Conservation (phyloP, 2,888 invertebrate genomes). For the Catotricha subobsoleta region DNA sequence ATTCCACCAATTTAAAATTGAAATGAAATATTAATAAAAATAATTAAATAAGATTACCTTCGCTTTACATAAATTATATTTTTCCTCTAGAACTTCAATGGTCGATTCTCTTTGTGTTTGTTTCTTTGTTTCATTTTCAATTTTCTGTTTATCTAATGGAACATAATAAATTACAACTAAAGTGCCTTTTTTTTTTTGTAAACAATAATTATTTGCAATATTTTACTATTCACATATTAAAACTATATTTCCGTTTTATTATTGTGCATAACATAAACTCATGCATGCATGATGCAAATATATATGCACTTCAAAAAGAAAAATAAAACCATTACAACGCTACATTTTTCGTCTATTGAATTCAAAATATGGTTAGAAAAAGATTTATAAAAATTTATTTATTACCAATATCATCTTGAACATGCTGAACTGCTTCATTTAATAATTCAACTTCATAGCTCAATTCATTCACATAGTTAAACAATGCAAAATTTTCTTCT, state of each 20-base stretch:
- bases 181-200: no score
- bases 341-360: no score
- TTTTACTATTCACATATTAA: no score
- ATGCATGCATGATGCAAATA: no score
- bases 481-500: slow-evolving; percentile 80
- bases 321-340: no score
- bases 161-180: no score
- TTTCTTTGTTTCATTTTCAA: slow-evolving; percentile 7
- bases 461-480: slow-evolving; percentile 78
- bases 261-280: no score
- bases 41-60: slow-evolving; percentile 6
- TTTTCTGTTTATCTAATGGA: slow-evolving; percentile 9
- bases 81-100: slow-evolving; percentile 8
- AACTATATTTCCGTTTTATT: no score
- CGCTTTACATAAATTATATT: slow-evolving; percentile 2
- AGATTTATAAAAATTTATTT: no score
- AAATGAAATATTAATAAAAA: neutral
- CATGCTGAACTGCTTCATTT: slow-evolving; percentile 44
- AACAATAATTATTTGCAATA: no score
- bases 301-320: no score
- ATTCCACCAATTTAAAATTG: neutral
- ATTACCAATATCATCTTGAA: slow-evolving; percentile 44
- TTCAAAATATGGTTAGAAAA: no score
- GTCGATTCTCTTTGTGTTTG: slow-evolving; percentile 8
- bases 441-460: slow-evolving; percentile 65